Base-by-base conservation (phyloP, 2,888 invertebrate species). In the Serrognathus titanus region DNA sequence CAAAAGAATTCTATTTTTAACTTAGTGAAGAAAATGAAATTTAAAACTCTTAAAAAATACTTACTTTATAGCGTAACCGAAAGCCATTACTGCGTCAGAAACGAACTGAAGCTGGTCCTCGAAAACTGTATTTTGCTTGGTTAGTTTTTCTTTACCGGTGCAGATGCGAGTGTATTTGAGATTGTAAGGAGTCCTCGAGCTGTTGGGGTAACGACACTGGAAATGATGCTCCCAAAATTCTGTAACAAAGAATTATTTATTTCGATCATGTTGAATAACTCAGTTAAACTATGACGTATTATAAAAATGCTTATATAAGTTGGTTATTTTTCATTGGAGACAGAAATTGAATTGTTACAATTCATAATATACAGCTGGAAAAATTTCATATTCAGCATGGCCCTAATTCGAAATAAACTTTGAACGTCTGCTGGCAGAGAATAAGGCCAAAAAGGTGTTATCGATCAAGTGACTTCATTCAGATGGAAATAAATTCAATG, bases 211-310 rank as follows among this genome's bases (percentile, higher is more conserved):
- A 2, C 89, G 86, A 72, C 94, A 97, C 60, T 90, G 86, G 76
- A 97, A 97, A 73, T 94, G 92, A 72, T 94, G 88, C 69, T 97
- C 97, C 94, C 94, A 95, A 77, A 94, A 95, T 79, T 95, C 95
- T 93, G 80, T 12, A 79, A 80, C 51, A 62, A 65, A 65, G 58
- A 51, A 48, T 51, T 51, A 51, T 55, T 20, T 12, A 31, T 3
- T 6, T 2, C 24, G 6, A 1, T 31, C 3, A 7, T 31, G 24
- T 31, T 31, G 24, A 31, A 31, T 5, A 31, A 31, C 24, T 31
- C 24, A 1, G 7, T 31, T 31, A 31, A 24, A 24, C 24, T 3
- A 24, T 24, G 4, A 3, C 24, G 2, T 16, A 16, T 3, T 16
- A 16, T 16, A n/a, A n/a, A n/a, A n/a, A n/a, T n/a, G n/a, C n/a